Percentiles rank a stretch among this genome's conserved stretches.
Evolutionary conservation across 2,797 vertebrate genomes (phyloP).

Genomic region (Eospalax fontanierii): DNA sequence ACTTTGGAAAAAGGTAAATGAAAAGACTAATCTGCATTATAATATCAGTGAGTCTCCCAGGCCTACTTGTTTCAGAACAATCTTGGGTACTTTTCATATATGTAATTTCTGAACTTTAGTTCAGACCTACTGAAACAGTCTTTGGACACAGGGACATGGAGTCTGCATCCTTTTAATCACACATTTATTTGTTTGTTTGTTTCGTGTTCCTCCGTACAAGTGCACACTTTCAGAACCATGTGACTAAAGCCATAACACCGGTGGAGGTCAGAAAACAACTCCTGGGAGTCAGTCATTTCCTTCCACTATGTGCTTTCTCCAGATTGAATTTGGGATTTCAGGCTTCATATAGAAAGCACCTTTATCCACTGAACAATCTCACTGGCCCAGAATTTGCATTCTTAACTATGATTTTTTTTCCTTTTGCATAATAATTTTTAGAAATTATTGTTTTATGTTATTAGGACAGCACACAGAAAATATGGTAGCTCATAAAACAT

Average conservation of each 20-base stretch:
- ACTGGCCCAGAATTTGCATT: constrained; percentile 40
- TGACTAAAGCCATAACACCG: background rate
- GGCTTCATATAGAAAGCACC: background rate
- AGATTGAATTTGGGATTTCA: background rate
- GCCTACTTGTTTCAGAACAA: constrained; percentile 26
- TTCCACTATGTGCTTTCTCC: background rate
- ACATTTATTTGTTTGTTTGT: background rate
- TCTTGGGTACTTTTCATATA: constrained; percentile 4
- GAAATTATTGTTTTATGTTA: constrained; percentile 17
- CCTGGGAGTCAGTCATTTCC: background rate
- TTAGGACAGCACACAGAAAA: background rate
- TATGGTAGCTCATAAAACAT: constrained; percentile 2
- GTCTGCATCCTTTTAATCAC: constrained; percentile 39
- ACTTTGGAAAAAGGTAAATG: background rate
- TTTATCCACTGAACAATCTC: background rate
- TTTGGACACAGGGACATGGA: background rate
- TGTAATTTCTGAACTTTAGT: background rate
- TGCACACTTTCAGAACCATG: no score
- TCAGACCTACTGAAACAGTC: background rate
- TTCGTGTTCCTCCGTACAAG: no score
- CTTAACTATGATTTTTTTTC: background rate
- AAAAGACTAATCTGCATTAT: constrained; percentile 29
- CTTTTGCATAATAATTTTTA: constrained; percentile 29
- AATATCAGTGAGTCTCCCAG: constrained; percentile 4
- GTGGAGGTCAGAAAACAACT: background rate